These are phyloP conservation scores for Cossypha polioptera DNA, from an alignment of 2,797 vertebrate genomes.

Conservation along the genomic window DNA sequence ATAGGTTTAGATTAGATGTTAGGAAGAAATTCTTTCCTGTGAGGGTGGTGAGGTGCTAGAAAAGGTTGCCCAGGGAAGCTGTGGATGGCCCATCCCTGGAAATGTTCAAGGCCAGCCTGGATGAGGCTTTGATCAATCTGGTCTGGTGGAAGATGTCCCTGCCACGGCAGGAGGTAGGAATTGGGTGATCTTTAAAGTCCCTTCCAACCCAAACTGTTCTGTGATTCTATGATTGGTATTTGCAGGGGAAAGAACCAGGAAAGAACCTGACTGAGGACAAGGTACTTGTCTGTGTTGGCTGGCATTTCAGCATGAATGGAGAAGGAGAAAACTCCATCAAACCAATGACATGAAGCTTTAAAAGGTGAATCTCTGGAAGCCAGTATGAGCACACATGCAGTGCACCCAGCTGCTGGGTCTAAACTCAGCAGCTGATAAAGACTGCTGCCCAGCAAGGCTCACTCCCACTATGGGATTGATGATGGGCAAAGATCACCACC, in stretches of 20 bases:
- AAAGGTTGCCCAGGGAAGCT: not conserved
- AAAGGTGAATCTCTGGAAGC: not conserved
- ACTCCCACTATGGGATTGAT: fast-evolving
- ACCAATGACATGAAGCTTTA: not conserved
- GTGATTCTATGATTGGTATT: not conserved
- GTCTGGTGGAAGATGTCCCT: not conserved
- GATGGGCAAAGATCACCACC: not conserved
- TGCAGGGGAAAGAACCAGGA: not conserved
- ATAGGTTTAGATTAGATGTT: not conserved
- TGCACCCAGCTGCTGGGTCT: not conserved
- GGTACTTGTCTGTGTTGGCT: not conserved
- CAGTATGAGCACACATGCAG: not conserved
- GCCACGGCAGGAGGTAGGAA: not conserved
- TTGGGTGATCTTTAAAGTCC: not conserved
- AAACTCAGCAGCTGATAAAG: not conserved
- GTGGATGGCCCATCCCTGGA: too few species aligned
- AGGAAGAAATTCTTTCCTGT: not conserved
- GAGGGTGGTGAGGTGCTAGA: not conserved
- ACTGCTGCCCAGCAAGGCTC: not conserved
- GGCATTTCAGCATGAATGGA: not conserved
- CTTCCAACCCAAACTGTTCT: not conserved
- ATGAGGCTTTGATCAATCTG: not conserved
- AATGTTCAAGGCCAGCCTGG: not conserved
- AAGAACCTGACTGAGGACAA: not conserved
- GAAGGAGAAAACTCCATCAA: not conserved